Evolutionary conservation across 2,888 invertebrate species (phyloP).

Genomic region (Catocala fraxini): DNA sequence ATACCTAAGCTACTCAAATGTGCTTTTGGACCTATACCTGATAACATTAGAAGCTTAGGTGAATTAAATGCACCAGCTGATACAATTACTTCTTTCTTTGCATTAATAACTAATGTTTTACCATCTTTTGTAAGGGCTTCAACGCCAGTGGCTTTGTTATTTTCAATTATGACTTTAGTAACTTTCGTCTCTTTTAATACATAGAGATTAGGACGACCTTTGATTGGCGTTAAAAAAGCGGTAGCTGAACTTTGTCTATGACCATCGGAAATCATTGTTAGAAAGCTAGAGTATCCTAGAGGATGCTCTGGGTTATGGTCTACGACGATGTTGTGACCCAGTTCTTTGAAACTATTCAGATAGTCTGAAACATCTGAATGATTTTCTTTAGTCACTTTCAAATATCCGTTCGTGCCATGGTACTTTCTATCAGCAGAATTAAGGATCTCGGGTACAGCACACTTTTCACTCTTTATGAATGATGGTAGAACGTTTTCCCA

Average conservation of each 20-base stretch:
- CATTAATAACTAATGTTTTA: slow-evolving; percentile 42
- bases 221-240: slow-evolving; percentile 50
- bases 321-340: slow-evolving; percentile 1
- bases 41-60: slow-evolving; percentile 62
- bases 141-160: slow-evolving; percentile 58
- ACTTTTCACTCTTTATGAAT: slow-evolving; percentile 24
- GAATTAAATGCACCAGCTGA: slow-evolving; percentile 62
- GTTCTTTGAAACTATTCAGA: slow-evolving; percentile 6
- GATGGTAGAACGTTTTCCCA: slow-evolving; percentile 9
- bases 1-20: slow-evolving; percentile 55
- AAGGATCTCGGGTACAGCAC: slow-evolving; percentile 9
- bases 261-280: background rate
- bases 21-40: slow-evolving; percentile 62
- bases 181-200: slow-evolving; percentile 57
- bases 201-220: slow-evolving; percentile 52
- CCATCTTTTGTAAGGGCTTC: slow-evolving; percentile 36
- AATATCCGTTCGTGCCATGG: slow-evolving; percentile 17
- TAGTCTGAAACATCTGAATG: slow-evolving; percentile 9
- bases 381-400: slow-evolving; percentile 15
- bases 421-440: slow-evolving; percentile 4
- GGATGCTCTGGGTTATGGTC: slow-evolving; percentile 5
- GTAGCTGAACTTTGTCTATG: slow-evolving; percentile 54
- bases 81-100: slow-evolving; percentile 60
- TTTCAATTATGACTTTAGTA: slow-evolving; percentile 56
- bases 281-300: slow-evolving; percentile 8